Evolutionary conservation across 2,113 vertebrate species (phyloP).

Genomic region (Paramormyrops kingsleyae): DNA sequence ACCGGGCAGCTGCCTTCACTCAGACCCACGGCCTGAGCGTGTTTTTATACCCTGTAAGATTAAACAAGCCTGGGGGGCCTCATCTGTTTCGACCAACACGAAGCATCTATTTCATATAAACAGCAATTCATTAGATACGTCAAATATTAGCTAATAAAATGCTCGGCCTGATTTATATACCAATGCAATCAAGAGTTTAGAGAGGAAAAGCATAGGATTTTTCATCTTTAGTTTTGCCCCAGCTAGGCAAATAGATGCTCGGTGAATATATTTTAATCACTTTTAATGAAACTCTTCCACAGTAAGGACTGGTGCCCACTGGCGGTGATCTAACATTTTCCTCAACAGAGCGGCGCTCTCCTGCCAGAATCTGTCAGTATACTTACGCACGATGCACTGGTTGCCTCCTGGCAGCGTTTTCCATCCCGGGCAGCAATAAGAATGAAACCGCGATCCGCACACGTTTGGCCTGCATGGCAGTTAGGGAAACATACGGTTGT

Average conservation of each 20-base stretch:
- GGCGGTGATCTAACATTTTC: background rate
- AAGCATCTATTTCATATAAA: background rate
- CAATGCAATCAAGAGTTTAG: background rate
- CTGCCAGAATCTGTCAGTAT: conserved; percentile 24
- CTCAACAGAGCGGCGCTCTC: background rate
- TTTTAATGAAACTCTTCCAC: background rate
- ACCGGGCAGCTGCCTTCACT: background rate
- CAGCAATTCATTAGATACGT: background rate
- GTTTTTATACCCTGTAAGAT: background rate
- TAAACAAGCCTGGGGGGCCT: background rate
- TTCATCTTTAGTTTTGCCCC: background rate
- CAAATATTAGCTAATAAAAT: background rate
- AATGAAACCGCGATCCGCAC: conserved; percentile 67
- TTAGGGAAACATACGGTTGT: background rate
- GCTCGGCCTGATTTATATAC: background rate
- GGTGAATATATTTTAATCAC: background rate
- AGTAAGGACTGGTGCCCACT: background rate
- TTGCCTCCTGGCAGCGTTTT: conserved; percentile 67
- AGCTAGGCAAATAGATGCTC: background rate
- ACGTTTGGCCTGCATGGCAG: conserved; percentile 62
- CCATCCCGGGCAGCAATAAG: conserved; percentile 71
- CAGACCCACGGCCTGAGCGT: background rate
- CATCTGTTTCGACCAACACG: background rate
- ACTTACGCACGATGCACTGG: conserved; percentile 73
- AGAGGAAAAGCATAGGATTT: background rate